Base-by-base conservation (phyloP, 2,797 vertebrate genomes). In the Craterocephalus amniculus region DNA sequence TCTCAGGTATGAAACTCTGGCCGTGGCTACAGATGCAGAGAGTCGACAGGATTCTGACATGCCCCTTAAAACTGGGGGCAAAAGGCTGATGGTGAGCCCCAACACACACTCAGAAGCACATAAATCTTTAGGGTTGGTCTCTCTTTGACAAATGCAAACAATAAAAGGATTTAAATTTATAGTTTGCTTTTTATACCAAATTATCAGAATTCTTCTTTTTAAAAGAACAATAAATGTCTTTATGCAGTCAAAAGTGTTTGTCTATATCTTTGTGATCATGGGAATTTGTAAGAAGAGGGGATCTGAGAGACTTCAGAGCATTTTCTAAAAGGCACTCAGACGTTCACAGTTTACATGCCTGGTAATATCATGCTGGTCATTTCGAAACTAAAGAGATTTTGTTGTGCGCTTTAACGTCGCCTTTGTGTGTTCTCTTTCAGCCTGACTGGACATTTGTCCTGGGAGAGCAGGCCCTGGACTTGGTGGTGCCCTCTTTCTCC, bases 21-120 rank as follows among this genome's bases (percentile, higher is more conserved):
- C 97, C n/a, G 96, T 98, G 86, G 97, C 98, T 0, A 96, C 96
- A n/a, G 97, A 99, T 58, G 96, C 97, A 61, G 96, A 97, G 89
- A 95, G 85, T 81, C 95, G 92, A 77, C 94, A 96, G 82, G 96
- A 97, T 81, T 84, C 90, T 0, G 96, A 96, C 36, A 90, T 95
- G 71, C 95, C 95, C 57, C 94, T 95, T 76, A 95, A 95, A 85
- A 93, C 91, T 7, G 95, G 95, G 87, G 95, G 96, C 81, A 98
- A 97, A 92, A 96, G 90, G 80, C 91, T 98, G 81, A 88, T 20
- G 88, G 97, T 98, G 91, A 95, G 94, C 78, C 1, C 31, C 14
- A 38, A 72, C 45, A 13, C 68, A 40, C 24, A 55, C 7, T 6
- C 27, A 67, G 32, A n/a, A n/a, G 26, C 9, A 11, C 59, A 10